These are phyloP conservation scores for Erpetoichthys calabaricus DNA, from an alignment of 2,797 vertebrate species.

Conservation along the genomic window DNA sequence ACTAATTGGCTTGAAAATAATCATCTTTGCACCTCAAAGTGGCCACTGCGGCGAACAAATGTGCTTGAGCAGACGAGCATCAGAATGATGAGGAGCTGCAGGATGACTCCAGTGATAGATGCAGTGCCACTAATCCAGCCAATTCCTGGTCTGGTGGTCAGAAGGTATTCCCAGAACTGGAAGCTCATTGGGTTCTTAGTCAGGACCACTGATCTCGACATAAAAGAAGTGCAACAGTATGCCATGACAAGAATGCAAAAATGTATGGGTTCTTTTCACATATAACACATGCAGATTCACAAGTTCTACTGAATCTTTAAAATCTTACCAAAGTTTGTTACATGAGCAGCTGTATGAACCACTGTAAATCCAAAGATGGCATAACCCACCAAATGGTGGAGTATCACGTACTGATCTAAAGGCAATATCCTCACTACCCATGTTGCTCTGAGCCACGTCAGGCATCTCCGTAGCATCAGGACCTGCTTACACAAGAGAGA, in stretches of 20 bases:
- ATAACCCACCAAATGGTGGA: slow-evolving; percentile 72
- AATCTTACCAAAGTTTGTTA: slow-evolving; percentile 62
- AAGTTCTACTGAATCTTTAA: background rate
- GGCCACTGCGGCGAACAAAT: slow-evolving; percentile 62
- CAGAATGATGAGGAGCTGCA: slow-evolving; percentile 53
- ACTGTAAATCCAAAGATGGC: slow-evolving; percentile 45
- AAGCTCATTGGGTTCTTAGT: slow-evolving; percentile 20
- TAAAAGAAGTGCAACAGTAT: background rate
- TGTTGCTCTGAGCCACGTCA: slow-evolving; percentile 64
- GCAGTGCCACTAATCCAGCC: slow-evolving; percentile 60
- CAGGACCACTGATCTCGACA: slow-evolving; percentile 34
- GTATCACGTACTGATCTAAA: slow-evolving; percentile 63
- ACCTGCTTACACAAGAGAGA: slow-evolving; percentile 36
- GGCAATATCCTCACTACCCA: slow-evolving; percentile 60
- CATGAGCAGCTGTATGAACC: slow-evolving; percentile 38
- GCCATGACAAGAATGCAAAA: background rate
- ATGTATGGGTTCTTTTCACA: background rate
- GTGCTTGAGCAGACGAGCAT: slow-evolving; percentile 67
- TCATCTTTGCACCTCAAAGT: slow-evolving; percentile 57
- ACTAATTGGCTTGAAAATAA: background rate
- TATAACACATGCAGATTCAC: background rate
- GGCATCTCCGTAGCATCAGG: slow-evolving; percentile 68
- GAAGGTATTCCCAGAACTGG: slow-evolving; percentile 57
- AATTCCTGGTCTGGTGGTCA: slow-evolving; percentile 50
- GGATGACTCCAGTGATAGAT: slow-evolving; percentile 48